A percentile compares a stretch with the other conserved stretches of the same genome.
Conservation (phyloP, 2,113 vertebrate genomes). For the Odobenus rosmarus region DNA sequence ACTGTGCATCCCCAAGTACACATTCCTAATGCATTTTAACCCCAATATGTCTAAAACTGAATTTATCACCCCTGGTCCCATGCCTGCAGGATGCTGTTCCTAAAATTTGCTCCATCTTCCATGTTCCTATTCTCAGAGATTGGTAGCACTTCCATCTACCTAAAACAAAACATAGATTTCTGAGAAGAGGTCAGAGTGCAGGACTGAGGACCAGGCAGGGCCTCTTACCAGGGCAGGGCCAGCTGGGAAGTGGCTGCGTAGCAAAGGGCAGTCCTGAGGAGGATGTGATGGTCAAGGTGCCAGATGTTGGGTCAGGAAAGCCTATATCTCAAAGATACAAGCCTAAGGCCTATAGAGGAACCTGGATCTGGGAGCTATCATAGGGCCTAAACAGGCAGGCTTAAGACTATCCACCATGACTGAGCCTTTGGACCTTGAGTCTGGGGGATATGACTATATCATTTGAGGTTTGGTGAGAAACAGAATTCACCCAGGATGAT, state of each 20-base stretch:
- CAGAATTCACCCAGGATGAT: neutral
- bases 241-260: neutral
- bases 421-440: neutral
- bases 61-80: neutral
- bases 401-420: neutral
- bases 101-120: too few relatives aligned
- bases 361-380: neutral
- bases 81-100: neutral
- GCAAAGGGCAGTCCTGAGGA: neutral
- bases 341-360: neutral
- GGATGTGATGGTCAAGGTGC: neutral
- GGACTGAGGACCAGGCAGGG: too few relatives aligned
- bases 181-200: neutral
- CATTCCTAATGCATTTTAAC: neutral
- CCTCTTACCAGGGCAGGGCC: neutral
- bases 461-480: neutral
- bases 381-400: neutral
- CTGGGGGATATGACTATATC: neutral
- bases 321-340: neutral
- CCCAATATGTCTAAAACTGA: neutral
- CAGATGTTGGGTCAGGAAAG: neutral
- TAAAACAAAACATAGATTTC: neutral
- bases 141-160: neutral
- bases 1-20: neutral
- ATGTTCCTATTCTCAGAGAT: neutral